phyloP scores from a whole-genome alignment of 2,888 invertebrate species.

The Kuschelorhynchus macadamiae region DNA sequence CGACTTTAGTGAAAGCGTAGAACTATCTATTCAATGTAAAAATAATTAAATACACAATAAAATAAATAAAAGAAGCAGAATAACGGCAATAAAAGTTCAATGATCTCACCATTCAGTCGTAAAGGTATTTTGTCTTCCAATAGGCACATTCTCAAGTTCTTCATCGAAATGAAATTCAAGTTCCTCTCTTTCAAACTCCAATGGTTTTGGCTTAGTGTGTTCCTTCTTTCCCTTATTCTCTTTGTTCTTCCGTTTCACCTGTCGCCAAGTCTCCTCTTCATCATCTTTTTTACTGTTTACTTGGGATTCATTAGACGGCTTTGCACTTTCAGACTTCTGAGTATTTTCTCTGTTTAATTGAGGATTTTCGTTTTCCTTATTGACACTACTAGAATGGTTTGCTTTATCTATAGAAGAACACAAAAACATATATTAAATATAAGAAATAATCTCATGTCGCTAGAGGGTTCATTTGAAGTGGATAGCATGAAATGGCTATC shows the following conservation, averaged over 20 bases:
- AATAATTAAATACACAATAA: too few species aligned
- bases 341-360: conserved; percentile 28
- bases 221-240: conserved; percentile 63
- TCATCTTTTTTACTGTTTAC: conserved; percentile 19
- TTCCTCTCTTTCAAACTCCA: conserved; percentile 77
- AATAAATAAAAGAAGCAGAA: too few species aligned
- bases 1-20: too few species aligned
- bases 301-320: conserved; percentile 3
- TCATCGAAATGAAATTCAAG: conserved; percentile 98
- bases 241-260: conserved; percentile 68
- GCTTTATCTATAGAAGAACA: conserved; percentile 14
- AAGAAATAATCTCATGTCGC: too few species aligned
- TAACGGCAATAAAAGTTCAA: too few species aligned
- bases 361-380: conserved; percentile 42
- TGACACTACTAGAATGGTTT: conserved; percentile 8
- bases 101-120: conserved; percentile 79
- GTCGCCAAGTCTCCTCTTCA: conserved; percentile 70
- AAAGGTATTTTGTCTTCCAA: conserved; percentile 86
- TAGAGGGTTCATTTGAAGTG: too few species aligned
- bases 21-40: too few species aligned
- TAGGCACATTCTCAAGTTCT: conserved; percentile 86
- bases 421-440: too few species aligned
- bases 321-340: conserved; percentile 9
- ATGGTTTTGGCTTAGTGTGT: conserved; percentile 57
- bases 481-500: too few species aligned